Base-by-base conservation (phyloP, 1,140 invertebrate genomes). In the Zelostemma sp. region DNA sequence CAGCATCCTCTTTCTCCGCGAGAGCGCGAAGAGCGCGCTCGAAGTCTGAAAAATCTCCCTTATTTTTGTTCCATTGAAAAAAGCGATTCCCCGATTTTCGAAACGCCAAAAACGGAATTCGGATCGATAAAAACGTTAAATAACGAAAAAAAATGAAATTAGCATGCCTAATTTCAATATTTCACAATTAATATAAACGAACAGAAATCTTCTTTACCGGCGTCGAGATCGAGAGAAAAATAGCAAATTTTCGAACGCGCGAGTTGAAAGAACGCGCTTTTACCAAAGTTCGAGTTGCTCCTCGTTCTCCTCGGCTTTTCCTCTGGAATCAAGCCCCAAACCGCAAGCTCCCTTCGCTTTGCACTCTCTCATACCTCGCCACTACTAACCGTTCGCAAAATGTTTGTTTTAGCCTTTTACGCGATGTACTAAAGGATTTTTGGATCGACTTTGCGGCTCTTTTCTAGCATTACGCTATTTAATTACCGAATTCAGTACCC, bases 321-420 rank as follows among this genome's bases (percentile, higher is more conserved):
- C 53, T 76, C 76, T 67, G 66, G 75, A 77, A 76, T 74, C 74
- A 73, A 77, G 72, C 73, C 66, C 66, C 63, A 79, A 82, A 81
- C 80, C 81, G 73, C 80, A 83, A 75, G 58, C 68, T 62, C 74
- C 75, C 72, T 68, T 69, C 67, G 50, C 68, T 68, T 60, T 72
- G 56, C 56, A 43, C 41, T 12, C 49, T 59, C 46, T 38, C 38
- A 47, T 40, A 59, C 25, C 49, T 47, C 43, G 47, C 66, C 75
- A 77, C 70, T 78, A 80, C 80, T 80, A 82, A 80, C 79, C 78
- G 68, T 82, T 80, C 74, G 69, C 78, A 77, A 81, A 80, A 81
- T 81, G 75, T 83, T 80, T 77, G 79, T 81, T 79, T 77, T 74
- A 72, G 70, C 65, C 76, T 77, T 77, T 79, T 72, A 54, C 71